These are phyloP conservation scores for Campopleginae sp. DNA, from an alignment of 2,888 invertebrate genomes.

Conservation along the genomic window DNA sequence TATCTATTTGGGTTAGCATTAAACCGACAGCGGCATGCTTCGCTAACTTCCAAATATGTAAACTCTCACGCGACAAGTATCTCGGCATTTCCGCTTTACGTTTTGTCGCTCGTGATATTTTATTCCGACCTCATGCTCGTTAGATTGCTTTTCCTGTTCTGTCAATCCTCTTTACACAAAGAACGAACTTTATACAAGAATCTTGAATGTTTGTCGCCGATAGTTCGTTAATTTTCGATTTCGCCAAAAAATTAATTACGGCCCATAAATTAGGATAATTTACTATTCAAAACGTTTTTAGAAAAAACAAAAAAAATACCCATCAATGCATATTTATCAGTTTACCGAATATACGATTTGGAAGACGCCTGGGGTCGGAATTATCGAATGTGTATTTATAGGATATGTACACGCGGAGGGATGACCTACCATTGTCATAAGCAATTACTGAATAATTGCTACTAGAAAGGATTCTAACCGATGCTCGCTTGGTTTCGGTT, in stretches of 20 bases:
- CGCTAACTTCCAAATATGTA: conserved; percentile 54
- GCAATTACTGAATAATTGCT: not conserved
- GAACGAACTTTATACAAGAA: no score
- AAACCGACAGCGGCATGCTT: conserved; percentile 41
- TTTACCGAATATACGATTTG: no score
- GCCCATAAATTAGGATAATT: no score
- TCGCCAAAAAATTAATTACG: no score
- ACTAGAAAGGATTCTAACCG: not conserved
- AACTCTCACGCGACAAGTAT: conserved; percentile 41
- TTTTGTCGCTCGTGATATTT: not conserved
- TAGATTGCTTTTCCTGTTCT: conserved; percentile 10
- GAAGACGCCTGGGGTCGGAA: no score
- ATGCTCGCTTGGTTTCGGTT: not conserved
- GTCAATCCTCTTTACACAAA: not conserved
- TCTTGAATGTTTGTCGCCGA: no score
- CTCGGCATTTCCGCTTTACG: not conserved
- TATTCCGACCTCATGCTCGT: conserved; percentile 9
- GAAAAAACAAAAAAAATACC: no score
- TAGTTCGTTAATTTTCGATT: no score
- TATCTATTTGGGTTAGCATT: conserved; percentile 80
- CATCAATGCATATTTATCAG: no score
- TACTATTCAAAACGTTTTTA: no score
- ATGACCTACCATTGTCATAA: not conserved
- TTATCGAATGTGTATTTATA: no score
- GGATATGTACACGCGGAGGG: no score